Conservation (phyloP, 2,888 invertebrate genomes). For the Meteorus colon region DNA sequence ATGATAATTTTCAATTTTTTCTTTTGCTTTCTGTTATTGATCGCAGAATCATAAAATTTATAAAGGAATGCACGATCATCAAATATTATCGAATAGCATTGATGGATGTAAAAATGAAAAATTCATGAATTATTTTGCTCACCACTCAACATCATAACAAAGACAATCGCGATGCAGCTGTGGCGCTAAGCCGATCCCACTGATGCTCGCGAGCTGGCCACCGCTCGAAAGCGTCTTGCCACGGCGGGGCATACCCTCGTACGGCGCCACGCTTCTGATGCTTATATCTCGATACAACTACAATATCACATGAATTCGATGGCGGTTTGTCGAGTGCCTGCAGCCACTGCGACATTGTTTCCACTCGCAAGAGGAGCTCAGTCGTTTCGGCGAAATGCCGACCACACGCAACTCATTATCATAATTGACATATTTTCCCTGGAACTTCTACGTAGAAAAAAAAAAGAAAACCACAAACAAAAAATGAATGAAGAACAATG, state of each 20-base stretch:
- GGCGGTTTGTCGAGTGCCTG: constrained; percentile 63
- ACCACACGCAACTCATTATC: constrained; percentile 34
- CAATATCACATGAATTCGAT: constrained; percentile 61
- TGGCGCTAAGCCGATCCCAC: constrained; percentile 47
- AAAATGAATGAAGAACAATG: not conserved
- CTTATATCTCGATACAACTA: constrained; percentile 45
- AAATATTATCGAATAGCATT: not conserved
- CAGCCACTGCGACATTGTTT: constrained; percentile 63
- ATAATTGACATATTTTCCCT: constrained; percentile 12
- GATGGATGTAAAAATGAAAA: not conserved
- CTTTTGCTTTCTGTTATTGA: not conserved
- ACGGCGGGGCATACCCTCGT: constrained; percentile 63
- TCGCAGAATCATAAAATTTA: not conserved
- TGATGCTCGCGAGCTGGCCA: constrained; percentile 48
- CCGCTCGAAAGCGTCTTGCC: constrained; percentile 57
- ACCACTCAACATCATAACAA: constrained; percentile 52
- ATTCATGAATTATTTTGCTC: constrained; percentile 18
- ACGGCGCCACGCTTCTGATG: constrained; percentile 53
- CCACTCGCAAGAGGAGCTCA: constrained; percentile 38
- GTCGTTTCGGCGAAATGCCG: constrained; percentile 30
- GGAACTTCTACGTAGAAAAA: constrained; percentile 21
- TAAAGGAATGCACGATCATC: not conserved
- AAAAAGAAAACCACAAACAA: not conserved
- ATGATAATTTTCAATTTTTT: not conserved
- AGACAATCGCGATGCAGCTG: constrained; percentile 46